These are phyloP conservation scores for Rhodinocichla rosea DNA, from an alignment of 2,113 vertebrate genomes.

Conservation along the genomic window DNA sequence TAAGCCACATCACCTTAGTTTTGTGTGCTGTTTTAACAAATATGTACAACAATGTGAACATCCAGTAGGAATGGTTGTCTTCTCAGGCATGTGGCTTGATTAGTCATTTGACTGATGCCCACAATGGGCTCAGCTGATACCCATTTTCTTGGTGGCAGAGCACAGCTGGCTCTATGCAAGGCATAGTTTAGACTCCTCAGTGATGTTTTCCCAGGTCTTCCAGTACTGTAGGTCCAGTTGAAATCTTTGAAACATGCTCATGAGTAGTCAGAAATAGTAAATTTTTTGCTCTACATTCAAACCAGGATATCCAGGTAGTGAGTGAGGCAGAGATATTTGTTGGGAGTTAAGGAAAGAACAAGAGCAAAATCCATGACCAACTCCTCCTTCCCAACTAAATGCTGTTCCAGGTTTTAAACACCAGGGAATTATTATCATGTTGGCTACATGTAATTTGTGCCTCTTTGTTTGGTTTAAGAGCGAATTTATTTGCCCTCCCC, in stretches of 20 bases:
- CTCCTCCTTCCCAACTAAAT: neutral
- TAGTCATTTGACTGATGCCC: neutral
- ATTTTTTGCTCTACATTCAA: neutral
- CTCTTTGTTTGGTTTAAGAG: neutral
- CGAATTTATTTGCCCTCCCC: neutral
- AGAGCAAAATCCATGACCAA: neutral
- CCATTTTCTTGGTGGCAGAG: neutral
- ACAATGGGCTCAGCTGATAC: neutral
- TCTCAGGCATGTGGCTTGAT: neutral
- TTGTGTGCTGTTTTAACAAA: neutral
- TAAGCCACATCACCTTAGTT: neutral
- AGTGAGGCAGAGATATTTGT: neutral
- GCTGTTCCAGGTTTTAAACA: neutral
- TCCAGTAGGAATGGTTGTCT: neutral
- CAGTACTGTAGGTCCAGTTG: neutral
- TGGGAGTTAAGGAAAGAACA: neutral
- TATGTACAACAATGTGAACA: neutral
- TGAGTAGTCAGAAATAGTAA: neutral
- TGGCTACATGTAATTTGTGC: neutral
- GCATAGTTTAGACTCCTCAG: neutral
- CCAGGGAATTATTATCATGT: neutral
- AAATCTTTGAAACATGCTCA: neutral
- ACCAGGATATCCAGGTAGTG: neutral
- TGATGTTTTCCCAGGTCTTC: neutral
- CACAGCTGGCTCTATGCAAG: neutral